Base-by-base conservation (phyloP, 1,140 invertebrate genomes). In the Episyrphus balteatus region DNA sequence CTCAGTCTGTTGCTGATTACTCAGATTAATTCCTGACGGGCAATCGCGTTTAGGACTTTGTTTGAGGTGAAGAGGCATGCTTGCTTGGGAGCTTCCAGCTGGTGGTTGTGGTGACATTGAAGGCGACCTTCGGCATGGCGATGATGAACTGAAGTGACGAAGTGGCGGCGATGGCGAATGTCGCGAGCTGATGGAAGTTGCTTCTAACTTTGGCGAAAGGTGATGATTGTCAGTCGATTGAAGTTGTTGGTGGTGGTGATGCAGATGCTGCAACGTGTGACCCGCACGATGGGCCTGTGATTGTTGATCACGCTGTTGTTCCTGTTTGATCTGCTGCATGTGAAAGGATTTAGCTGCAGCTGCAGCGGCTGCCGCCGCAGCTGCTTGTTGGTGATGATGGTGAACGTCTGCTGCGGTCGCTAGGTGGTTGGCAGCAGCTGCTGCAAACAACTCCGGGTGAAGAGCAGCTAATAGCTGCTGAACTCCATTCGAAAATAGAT, bases 401-500 rank as follows among this genome's bases (percentile, higher is more conserved):
- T 26, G 21, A 8, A 8, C 21, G 8, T 50, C 54, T 1, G 56
- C 47, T 30, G 48, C 57, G 3, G 46, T 52, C 41, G 40, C 48
- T 42, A 52, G 62, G 32, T 65, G 70, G 41, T 62, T 69, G 48
- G 57, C 63, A 10, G 58, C 61, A 9, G 58, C 57, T 1, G 60
- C 59, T 2, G 66, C 59, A 52, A 68, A 68, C 11, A 67, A 50
- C 45, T 68, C 58, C 3, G 65, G 65, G 51, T 68, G 65, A 34
- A 68, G 19, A 0, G 64, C 65, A 2, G 65, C 64, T 12, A 68
- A 50, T 17, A 68, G 37, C 46, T 68, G 64, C 47, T 68, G 65
- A 17, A 68, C 64, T n/a, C 64, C 61, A 30, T 54, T 56, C 8
- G 65, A 64, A 19, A 68, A 68, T 1, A 68, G 54, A 55, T 67